Base-by-base conservation (phyloP, 23 tunicate genomes). In the Pegea sp. region DNA sequence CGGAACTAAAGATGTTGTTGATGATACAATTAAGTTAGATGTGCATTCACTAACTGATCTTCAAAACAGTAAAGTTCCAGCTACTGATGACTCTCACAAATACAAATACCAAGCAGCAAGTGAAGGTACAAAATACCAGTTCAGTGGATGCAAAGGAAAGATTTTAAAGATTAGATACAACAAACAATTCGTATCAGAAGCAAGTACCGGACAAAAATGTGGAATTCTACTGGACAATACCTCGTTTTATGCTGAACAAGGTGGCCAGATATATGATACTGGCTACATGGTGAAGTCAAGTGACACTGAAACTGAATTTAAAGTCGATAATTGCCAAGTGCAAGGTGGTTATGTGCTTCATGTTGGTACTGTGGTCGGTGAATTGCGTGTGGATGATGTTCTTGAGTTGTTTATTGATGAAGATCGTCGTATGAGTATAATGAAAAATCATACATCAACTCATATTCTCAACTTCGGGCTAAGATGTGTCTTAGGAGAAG, bases 321-420 rank as follows among this genome's bases (percentile, higher is more conserved):
- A 74, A 3, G 98, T 89, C 24, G 74, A 78, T 26, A 78, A 89
- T 38, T 66, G 74, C 57, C 98, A 89, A 58, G 75, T 89, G 22
- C 98, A 77, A 46, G 98, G 90, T 49, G 98, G 98, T 8, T 89
- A 89, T 57, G 90, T 89, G 22, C 58, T 89, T 18, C 98, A 89
- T 52, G 70, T 86, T 33, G 98, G 98, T 2, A 89, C 81, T 16
- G 81, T 89, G 3, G 90, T 74, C 34, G 98, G 98, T 26, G 56
- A 50, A 5, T 49, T 89, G 31, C 23, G 24, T 4, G 76, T 89
- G 6, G 91, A 81, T 24, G 98, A 89, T 62, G 30, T 30, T 2
- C 57, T 89, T 1, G 64, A 65, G 3, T 24, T 70, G 42, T 65
- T 33, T 43, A 72, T 89, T 29, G 90, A 89, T 44, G 71, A 70